phyloP scores from a whole-genome alignment of 2,113 vertebrate genomes.

The Zosterops pallidus region DNA sequence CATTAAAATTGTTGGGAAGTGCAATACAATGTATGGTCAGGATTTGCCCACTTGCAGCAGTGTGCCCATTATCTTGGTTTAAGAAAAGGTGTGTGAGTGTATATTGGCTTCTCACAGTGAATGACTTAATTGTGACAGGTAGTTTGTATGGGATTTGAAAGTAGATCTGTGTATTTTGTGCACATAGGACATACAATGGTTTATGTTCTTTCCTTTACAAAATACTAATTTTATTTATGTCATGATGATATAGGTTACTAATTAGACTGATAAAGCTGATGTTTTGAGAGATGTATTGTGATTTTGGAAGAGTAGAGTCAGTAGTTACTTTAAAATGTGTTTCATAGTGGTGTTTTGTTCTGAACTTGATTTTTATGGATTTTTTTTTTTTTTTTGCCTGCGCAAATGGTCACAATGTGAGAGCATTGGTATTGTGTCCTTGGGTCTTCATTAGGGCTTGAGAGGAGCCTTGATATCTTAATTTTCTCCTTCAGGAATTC shows the following conservation, averaged over 20 bases:
- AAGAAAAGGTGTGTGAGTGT: background rate
- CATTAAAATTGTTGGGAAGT: conserved; percentile 72
- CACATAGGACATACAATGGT: background rate
- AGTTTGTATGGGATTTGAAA: conserved; percentile 57
- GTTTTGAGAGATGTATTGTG: conserved; percentile 51
- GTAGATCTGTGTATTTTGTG: background rate
- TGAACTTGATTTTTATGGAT: too few species aligned
- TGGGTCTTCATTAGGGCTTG: background rate
- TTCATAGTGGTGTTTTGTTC: too few species aligned
- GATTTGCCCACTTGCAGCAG: conserved; percentile 71
- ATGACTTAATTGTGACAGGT: conserved; percentile 64
- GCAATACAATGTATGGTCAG: conserved; percentile 52
- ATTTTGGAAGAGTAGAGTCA: background rate
- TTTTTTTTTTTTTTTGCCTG: too few species aligned
- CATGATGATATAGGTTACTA: conserved; percentile 44
- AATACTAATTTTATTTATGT: background rate
- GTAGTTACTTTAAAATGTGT: too few species aligned
- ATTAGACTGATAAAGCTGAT: conserved; percentile 58
- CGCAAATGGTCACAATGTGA: too few species aligned
- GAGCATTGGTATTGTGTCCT: background rate
- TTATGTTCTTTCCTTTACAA: background rate
- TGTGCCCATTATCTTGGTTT: conserved; percentile 59
- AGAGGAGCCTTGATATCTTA: background rate
- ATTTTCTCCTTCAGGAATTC: background rate
- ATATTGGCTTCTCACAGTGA: conserved; percentile 34